Conservation (phyloP, 2,888 invertebrate genomes). For the Drosophila pseudotalamancana region DNA sequence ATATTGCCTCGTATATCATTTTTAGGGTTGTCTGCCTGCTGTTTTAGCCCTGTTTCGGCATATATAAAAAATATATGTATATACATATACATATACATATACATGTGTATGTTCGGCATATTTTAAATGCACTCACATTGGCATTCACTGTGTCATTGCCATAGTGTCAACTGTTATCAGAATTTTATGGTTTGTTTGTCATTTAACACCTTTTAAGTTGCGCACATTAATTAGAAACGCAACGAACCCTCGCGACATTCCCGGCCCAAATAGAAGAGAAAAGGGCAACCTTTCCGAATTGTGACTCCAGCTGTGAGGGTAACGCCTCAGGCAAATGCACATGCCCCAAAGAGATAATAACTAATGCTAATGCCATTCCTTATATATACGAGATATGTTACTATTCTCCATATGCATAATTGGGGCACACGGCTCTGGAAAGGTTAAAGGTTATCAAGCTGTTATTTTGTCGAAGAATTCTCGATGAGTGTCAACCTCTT, state of each 20-base stretch:
- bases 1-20: conserved; percentile 61
- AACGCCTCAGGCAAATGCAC: conserved; percentile 20
- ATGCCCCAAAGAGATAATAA: conserved; percentile 37
- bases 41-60: no score
- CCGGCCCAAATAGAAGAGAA: conserved; percentile 1
- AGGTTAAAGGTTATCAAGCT: neutral
- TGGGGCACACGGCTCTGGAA: neutral
- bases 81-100: no score
- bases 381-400: neutral
- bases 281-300: neutral
- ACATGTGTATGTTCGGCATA: conserved; percentile 36
- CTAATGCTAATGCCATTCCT: conserved; percentile 37
- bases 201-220: conserved; percentile 78
- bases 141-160: conserved; percentile 31
- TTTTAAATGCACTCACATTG: conserved; percentile 22
- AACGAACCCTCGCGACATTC: conserved; percentile 63
- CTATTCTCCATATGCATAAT: neutral
- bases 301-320: conserved; percentile 41
- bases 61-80: no score
- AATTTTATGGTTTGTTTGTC: conserved; percentile 82
- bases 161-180: conserved; percentile 67
- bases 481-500: neutral
- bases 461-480: neutral
- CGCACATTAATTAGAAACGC: conserved; percentile 75
- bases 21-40: conserved; percentile 58